Conservation (phyloP, 2,113 vertebrate genomes). For the Oreocharis arfaki region DNA sequence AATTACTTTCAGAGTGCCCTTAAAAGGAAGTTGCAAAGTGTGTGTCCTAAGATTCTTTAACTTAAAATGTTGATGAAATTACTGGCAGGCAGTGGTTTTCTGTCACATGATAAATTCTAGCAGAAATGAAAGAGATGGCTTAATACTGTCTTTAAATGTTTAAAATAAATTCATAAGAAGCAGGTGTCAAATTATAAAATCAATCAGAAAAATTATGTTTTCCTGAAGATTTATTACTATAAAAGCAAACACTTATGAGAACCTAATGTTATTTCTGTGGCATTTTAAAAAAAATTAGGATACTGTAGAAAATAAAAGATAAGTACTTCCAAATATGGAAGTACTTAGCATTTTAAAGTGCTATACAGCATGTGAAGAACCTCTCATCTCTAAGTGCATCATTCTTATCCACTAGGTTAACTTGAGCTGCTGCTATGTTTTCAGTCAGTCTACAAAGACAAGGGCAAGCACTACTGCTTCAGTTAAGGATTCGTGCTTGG, state of each 20-base stretch:
- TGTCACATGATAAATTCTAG: not conserved
- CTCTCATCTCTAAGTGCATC: constrained; percentile 16
- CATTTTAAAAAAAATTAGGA: not conserved
- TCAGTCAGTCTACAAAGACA: not conserved
- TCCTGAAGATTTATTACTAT: constrained; percentile 23
- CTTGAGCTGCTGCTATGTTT: not conserved
- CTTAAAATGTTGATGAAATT: not conserved
- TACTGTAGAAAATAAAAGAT: not conserved
- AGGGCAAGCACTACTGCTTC: not conserved
- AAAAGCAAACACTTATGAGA: constrained; percentile 18
- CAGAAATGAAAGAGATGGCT: not conserved
- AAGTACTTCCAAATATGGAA: constrained; percentile 8
- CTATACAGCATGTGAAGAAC: not conserved
- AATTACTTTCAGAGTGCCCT: not conserved
- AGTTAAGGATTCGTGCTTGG: not conserved
- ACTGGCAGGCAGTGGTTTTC: not conserved
- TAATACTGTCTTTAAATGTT: not conserved
- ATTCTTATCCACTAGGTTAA: not conserved
- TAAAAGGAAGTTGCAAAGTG: not conserved
- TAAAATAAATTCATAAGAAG: not conserved
- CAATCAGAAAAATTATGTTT: not conserved
- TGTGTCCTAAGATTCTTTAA: not conserved
- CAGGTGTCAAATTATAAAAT: constrained; percentile 28
- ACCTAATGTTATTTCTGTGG: not conserved
- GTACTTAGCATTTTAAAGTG: constrained; percentile 23